Base-by-base conservation (phyloP, 2,888 invertebrate genomes). In the Sinohyriopsis cumingii region DNA sequence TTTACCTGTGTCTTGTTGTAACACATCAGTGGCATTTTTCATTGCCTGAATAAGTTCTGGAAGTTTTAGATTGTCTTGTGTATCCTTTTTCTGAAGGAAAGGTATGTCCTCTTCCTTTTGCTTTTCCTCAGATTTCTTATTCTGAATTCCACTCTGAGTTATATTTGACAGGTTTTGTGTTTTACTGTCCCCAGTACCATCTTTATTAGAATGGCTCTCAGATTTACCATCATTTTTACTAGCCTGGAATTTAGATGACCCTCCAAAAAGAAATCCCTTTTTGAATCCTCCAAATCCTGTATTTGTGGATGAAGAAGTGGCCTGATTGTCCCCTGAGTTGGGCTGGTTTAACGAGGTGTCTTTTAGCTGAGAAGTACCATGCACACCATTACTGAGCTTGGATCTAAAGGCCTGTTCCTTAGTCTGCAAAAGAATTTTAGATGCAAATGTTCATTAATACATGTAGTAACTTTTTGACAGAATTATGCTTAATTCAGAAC, bases 181-280 rank as follows among this genome's bases (percentile, higher is more conserved):
- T 45, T 45, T 45, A 45, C 45, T 45, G 15, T 45, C 15, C 15
- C 45, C 45, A 45, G 45, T 45, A 45, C 45, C 45, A 45, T 45
- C 45, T 45, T 45, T 45, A 45, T 45, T 45, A 45, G 45, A 45
- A 12, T 45, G 45, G 45, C 45, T 45, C 15, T 12, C 45, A 45
- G 45, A 45, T 45, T 55, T 65, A 56, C 59, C 59, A 22, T 59
- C 24, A 22, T n/a, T 3, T 24, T 59, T 24, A 59, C 20, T 59
- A 22, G 22, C 15, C 45, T 45, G 15, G 12, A 12, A 15, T 67
- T 73, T 75, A 22, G 77, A 72, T 22, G 78, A 54, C 28, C 75
- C 78, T 59, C 85, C 85, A 82, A 85, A 85, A 45, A 88, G 70
- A 76, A 88, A 88, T 1, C 87, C 87, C 71, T 88, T 88, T 66